Evolutionary conservation across 2,888 invertebrate species (phyloP).

Genomic region (Eumerus sabulonum): DNA sequence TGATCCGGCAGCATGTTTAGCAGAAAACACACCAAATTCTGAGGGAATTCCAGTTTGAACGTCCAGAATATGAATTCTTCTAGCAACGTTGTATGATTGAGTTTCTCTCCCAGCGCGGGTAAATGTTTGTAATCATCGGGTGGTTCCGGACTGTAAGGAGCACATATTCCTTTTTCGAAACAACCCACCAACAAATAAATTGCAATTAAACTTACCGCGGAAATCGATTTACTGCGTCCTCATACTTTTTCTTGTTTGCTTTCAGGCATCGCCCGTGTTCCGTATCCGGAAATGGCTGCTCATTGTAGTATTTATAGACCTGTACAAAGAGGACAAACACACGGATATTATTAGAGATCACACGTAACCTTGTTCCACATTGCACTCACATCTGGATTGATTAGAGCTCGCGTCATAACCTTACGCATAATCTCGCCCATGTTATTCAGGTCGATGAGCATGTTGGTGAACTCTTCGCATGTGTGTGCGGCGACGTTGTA

Average conservation of each 20-base stretch:
- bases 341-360: constrained; percentile 23
- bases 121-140: constrained; percentile 88
- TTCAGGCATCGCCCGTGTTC: constrained; percentile 87
- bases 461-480: constrained; percentile 92
- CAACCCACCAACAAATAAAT: neutral
- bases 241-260: constrained; percentile 87
- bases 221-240: constrained; percentile 89
- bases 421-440: constrained; percentile 98
- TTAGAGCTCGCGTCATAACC: constrained; percentile 94
- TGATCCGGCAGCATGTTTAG: constrained; percentile 97
- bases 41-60: constrained; percentile 97
- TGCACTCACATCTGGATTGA: constrained; percentile 86
- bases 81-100: constrained; percentile 90
- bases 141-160: constrained; percentile 81
- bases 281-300: constrained; percentile 83
- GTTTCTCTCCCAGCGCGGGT: constrained; percentile 87
- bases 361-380: constrained; percentile 2
- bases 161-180: constrained; percentile 27
- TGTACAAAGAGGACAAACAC: constrained; percentile 74
- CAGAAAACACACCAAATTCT: constrained; percentile 95
- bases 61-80: constrained; percentile 99
- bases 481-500: constrained; percentile 88
- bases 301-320: constrained; percentile 87
- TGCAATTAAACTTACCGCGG: constrained; percentile 81
- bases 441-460: constrained; percentile 95